Percentiles rank a stretch among this genome's conserved stretches.
These are phyloP conservation scores for Thripadectes ignobilis DNA, from an alignment of 2,797 vertebrate species.

Conservation along the genomic window DNA sequence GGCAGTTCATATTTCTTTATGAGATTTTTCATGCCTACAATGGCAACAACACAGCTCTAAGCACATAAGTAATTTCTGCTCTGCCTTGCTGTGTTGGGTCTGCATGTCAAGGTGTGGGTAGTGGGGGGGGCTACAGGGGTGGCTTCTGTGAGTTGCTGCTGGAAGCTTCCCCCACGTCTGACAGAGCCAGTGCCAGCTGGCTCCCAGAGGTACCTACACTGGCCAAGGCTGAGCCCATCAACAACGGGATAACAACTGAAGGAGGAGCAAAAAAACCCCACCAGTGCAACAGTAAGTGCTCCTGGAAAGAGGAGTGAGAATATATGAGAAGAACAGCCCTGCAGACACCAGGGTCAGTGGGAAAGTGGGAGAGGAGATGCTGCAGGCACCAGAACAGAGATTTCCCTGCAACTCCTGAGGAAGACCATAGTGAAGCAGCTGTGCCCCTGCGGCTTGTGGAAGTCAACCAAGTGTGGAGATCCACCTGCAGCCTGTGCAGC, in stretches of 20 bases:
- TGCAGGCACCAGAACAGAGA: neutral
- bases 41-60: neutral
- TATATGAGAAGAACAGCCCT: neutral
- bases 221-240: neutral
- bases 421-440: neutral
- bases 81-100: neutral
- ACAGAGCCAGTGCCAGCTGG: accelerated
- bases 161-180: neutral
- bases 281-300: neutral
- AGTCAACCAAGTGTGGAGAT: neutral
- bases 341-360: too few species aligned
- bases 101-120: neutral
- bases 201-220: neutral
- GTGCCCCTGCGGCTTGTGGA: neutral
- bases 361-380: neutral
- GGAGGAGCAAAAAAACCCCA: neutral
- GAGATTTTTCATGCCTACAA: conserved; percentile 87
- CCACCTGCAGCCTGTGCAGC: neutral
- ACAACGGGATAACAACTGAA: neutral
- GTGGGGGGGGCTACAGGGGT: neutral
- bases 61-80: neutral
- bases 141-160: neutral
- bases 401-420: neutral
- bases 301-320: neutral
- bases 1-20: conserved; percentile 90